Base-by-base conservation (phyloP, 2,113 vertebrate species). In the Atractosteus spatula region DNA sequence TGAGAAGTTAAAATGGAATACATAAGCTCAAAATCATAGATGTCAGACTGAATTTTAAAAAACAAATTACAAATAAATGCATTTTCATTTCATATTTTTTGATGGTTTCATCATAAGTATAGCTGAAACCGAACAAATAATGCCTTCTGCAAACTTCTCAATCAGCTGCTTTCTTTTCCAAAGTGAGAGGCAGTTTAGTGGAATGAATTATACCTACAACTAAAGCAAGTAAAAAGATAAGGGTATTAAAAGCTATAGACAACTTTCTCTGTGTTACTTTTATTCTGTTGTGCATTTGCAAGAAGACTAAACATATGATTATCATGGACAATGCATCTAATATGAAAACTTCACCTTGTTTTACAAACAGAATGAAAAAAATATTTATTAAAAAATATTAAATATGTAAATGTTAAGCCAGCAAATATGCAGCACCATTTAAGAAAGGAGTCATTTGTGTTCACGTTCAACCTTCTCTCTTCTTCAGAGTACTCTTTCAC, bases 181-280 rank as follows among this genome's bases (percentile, higher is more conserved):
- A 71, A 72, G 77, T 74, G 78, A 75, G 69, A 72, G 75, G 16
- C 41, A 63, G 68, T 71, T 78, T 74, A 73, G 63, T 47, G 17
- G 61, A 41, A 55, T 66, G 59, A 62, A 70, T 63, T 73, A 72
- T 80, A 82, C 78, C 78, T 80, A 74, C 70, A 80, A 77, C 80
- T 82, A 82, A 82, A 70, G 71, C 42, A 66, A 64, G 73, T 75
- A 77, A 79, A 81, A 77, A 79, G 70, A 81, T 74, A 77, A 81
- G 75, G 66, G 68, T 73, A 64, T 70, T 74, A 76, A 77, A 79
- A 76, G 68, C 80, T 59, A 42, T 62, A 68, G 66, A 61, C 77
- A 75, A 71, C 59, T 72, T 61, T 51, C 54, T 71, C 67, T 45
- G 5, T 55, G 41, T 70, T 70, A 51, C 76, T 66, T 68, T 57